A percentile compares a stretch with the other conserved stretches of the same genome.
These are phyloP conservation scores for Anthoptus insignis DNA, from an alignment of 2,888 invertebrate species.

Conservation along the genomic window DNA sequence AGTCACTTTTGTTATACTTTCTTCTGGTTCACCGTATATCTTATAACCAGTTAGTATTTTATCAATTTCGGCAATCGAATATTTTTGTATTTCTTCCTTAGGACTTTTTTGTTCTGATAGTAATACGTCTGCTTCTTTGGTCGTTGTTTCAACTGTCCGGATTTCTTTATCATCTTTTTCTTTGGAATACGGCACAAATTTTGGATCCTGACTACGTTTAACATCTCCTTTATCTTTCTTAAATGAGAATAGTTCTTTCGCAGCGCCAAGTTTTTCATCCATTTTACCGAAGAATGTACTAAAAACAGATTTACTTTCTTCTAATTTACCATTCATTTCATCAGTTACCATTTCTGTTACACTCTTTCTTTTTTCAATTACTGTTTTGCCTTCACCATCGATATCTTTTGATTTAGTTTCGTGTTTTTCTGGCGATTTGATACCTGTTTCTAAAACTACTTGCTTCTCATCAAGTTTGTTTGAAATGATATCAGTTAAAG, in stretches of 20 bases:
- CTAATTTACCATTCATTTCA: slow-evolving; percentile 52
- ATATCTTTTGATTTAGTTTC: slow-evolving; percentile 38
- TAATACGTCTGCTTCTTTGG: not conserved
- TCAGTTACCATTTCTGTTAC: slow-evolving; percentile 40
- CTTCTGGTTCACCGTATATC: slow-evolving; percentile 48
- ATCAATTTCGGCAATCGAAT: slow-evolving; percentile 38
- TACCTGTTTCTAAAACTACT: slow-evolving; percentile 73
- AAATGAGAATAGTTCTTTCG: slow-evolving; percentile 59
- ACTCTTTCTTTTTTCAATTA: slow-evolving; percentile 34
- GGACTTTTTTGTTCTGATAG: not conserved
- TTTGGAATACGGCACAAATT: not conserved
- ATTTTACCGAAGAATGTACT: slow-evolving; percentile 60
- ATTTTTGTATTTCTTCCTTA: not conserved
- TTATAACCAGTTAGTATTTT: slow-evolving; percentile 42
- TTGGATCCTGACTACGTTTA: slow-evolving; percentile 24
- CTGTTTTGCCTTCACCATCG: slow-evolving; percentile 54
- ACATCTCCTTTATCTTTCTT: slow-evolving; percentile 48
- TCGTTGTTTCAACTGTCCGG: not conserved
- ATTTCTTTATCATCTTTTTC: not conserved
- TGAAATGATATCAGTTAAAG: slow-evolving; percentile 57
- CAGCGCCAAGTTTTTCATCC: slow-evolving; percentile 60
- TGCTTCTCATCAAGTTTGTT: slow-evolving; percentile 75
- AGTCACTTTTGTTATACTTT: slow-evolving; percentile 46
- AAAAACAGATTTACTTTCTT: slow-evolving; percentile 54
- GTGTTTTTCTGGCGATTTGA: slow-evolving; percentile 44